Evolutionary conservation across 2,797 vertebrate species (phyloP), one percentile per base, ranked within the genome.

Genomic region (Synanceia verrucosa): DNA sequence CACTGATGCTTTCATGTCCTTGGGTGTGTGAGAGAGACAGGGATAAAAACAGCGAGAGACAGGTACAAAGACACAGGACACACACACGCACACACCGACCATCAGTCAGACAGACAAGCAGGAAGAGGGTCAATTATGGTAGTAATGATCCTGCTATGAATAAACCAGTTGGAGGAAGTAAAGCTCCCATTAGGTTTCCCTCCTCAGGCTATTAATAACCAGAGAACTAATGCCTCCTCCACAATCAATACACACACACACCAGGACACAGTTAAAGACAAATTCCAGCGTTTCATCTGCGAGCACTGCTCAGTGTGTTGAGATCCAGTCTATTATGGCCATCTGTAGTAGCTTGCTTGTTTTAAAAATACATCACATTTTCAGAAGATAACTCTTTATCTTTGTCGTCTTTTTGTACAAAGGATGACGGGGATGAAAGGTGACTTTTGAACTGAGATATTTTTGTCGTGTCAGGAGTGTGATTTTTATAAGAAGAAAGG

Each of bases 81-180:
- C 29, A 9, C 29, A 9, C 29, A 31, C 51, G 41, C 33, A 44
- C 11, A 4, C 58, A 16, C 33, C 14, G 65, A 51, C 46, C 24
- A 46, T 62, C 74, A 79, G 50, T 78, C 37, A 72, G 53, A 73
- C 70, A 75, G 79, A 82, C 55, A 64, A 75, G 71, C 75, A 84
- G 86, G 83, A 91, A 87, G 86, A 60, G 60, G 84, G 80, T 84
- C 76, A 86, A 73, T 85, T 78, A 88, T 85, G 76, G 34, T 58
- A 47, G 73, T 89, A 90, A 91, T 92, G 87, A 92, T 87, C 76
- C 62, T 70, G 75, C 86, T 88, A 92, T 92, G 87, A 93, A 93
- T 93, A 89, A 92, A 90, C 81, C 86, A 89, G 85, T 81, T 78
- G 75, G 85, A 90, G 91, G 91, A 94, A 91, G 89, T 79, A 23